A percentile compares a stretch with the other conserved stretches of the same genome.
These are phyloP conservation scores for Virgularia gustaviana DNA, from an alignment of 92 coral and sea anemone species.

Conservation along the genomic window DNA sequence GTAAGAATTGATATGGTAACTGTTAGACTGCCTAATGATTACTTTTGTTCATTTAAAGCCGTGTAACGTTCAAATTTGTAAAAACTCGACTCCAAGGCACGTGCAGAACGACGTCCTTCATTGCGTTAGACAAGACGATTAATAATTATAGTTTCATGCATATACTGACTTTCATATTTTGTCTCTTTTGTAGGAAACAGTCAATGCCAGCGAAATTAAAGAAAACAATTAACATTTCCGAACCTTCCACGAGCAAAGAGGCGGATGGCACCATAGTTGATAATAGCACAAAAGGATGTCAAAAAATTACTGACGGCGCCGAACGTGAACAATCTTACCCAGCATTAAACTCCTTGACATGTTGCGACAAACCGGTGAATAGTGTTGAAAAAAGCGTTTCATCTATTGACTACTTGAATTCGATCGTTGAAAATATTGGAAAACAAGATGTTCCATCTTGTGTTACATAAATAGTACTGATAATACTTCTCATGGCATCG, in stretches of 20 bases:
- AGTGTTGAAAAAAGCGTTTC: not conserved
- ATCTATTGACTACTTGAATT: conserved; percentile 24
- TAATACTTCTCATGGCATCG: too few relatives aligned
- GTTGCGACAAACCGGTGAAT: not conserved
- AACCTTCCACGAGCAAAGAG: conserved; percentile 1
- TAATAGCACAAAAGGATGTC: not conserved
- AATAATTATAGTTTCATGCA: too few relatives aligned
- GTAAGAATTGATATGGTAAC: too few relatives aligned
- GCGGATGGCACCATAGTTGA: not conserved
- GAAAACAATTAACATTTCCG: conserved; percentile 32
- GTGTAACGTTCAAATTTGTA: too few relatives aligned
- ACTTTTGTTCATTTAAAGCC: not conserved
- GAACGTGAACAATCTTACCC: too few relatives aligned
- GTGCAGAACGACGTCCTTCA: not conserved
- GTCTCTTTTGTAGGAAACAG: conserved; percentile 61
- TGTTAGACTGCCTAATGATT: too few relatives aligned
- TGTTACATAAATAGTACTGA: too few relatives aligned
- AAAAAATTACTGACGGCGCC: not conserved
- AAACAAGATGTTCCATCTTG: too few relatives aligned
- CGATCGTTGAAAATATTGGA: conserved; percentile 32
- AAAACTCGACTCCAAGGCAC: not conserved
- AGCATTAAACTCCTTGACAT: too few relatives aligned
- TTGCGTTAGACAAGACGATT: too few relatives aligned
- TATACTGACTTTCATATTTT: not conserved
- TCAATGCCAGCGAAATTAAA: conserved; percentile 78